phyloP scores from a whole-genome alignment of 2,888 invertebrate species.

The Aphodius sticticus region DNA sequence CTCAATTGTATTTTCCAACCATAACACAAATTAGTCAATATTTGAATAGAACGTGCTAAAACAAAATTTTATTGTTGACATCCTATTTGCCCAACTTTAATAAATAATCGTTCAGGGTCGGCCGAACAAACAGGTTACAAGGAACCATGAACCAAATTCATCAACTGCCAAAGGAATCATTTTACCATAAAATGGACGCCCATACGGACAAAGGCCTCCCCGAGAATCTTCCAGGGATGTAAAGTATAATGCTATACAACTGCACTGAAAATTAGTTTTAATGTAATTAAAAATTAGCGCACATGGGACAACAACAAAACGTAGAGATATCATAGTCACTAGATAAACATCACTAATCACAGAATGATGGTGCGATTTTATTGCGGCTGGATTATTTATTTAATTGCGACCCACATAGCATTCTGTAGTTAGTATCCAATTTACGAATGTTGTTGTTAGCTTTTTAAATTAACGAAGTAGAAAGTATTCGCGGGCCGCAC shows the following conservation, averaged over 20 bases:
- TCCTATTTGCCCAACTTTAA: not conserved
- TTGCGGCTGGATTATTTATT: not conserved
- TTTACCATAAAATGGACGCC: too few species aligned
- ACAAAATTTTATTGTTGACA: not conserved
- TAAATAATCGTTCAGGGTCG: too few species aligned
- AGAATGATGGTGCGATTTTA: not conserved
- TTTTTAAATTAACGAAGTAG: constrained; percentile 4
- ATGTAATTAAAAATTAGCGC: not conserved
- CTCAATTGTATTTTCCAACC: not conserved
- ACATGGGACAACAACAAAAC: not conserved
- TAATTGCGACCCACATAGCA: not conserved
- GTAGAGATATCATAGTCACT: not conserved
- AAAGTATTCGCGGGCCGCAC: not conserved
- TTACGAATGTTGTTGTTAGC: not conserved
- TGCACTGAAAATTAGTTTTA: not conserved
- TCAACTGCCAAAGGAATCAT: too few species aligned
- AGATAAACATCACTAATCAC: not conserved
- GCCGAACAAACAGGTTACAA: too few species aligned
- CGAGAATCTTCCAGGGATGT: too few species aligned
- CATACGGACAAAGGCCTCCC: too few species aligned
- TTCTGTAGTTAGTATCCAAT: not conserved
- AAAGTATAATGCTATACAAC: too few species aligned
- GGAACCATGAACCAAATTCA: too few species aligned
- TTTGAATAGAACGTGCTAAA: not conserved
- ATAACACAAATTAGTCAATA: not conserved